These are phyloP conservation scores for Carettochelys insculpta DNA, from an alignment of 2,113 vertebrate species.

Conservation along the genomic window DNA sequence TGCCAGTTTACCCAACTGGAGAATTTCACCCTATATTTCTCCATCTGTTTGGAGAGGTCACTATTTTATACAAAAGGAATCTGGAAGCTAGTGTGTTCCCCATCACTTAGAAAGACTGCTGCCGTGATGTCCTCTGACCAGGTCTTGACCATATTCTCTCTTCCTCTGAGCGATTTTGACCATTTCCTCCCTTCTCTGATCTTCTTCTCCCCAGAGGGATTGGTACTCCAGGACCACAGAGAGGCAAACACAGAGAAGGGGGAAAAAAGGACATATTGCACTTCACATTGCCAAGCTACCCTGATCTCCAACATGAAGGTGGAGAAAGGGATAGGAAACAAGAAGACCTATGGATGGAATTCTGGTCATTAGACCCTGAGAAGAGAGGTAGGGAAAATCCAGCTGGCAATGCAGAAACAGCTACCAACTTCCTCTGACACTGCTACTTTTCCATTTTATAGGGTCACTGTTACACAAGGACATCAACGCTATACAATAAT, in stretches of 20 bases:
- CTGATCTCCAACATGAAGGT: background rate
- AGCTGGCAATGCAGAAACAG: background rate
- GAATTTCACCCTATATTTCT: constrained; percentile 13
- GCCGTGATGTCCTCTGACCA: background rate
- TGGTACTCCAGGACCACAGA: background rate
- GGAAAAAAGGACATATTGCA: background rate
- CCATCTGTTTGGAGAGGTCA: background rate
- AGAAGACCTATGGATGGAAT: background rate
- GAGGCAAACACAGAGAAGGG: background rate
- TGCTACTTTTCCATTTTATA: background rate
- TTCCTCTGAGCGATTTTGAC: background rate
- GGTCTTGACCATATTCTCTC: background rate
- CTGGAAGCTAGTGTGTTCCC: constrained; percentile 14
- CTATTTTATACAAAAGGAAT: constrained; percentile 11
- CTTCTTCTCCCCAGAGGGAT: background rate
- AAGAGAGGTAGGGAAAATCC: constrained; percentile 7
- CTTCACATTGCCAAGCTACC: background rate
- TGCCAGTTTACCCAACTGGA: constrained; percentile 26
- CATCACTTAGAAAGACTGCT: background rate
- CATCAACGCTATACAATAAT: background rate
- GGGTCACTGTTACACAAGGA: background rate
- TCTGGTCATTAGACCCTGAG: background rate
- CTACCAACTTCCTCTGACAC: background rate
- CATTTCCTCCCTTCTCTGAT: background rate
- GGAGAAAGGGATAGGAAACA: background rate